These are phyloP conservation scores for Manis javanica DNA, from an alignment of 2,797 vertebrate species.

Conservation along the genomic window DNA sequence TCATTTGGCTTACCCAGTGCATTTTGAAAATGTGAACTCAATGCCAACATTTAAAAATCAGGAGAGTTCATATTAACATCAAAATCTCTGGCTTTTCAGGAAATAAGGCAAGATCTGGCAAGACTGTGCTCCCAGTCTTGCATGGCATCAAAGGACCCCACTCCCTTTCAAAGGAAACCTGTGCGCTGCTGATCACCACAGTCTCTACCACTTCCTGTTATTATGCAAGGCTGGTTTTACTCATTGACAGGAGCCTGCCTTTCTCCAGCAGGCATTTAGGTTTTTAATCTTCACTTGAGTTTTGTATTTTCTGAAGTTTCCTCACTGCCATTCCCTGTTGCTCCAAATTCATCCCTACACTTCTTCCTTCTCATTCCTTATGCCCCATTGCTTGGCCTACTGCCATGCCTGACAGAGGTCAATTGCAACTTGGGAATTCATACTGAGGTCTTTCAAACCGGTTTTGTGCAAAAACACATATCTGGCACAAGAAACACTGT, in stretches of 20 bases:
- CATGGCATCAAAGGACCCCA: background rate
- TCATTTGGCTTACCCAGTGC: background rate
- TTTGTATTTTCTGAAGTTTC: conserved; percentile 12
- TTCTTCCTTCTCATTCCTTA: background rate
- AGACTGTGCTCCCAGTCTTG: too few relatives aligned
- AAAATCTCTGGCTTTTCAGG: conserved; percentile 39
- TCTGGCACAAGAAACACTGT: background rate
- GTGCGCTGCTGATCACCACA: background rate
- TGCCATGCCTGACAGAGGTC: background rate
- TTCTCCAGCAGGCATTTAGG: background rate
- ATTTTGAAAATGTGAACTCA: conserved; percentile 2
- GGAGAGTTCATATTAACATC: background rate
- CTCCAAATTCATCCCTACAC: background rate
- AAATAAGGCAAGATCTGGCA: background rate
- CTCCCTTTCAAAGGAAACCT: background rate
- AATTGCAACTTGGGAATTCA: background rate
- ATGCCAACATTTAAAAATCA: conserved; percentile 38
- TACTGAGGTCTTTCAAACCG: background rate
- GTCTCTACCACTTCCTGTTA: conserved; percentile 63
- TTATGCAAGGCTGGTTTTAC: background rate
- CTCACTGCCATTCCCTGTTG: background rate
- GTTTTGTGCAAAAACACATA: background rate
- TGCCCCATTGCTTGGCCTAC: background rate
- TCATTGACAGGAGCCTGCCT: background rate
- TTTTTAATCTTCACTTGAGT: background rate